Evolutionary conservation across 2,113 vertebrate genomes (phyloP), one percentile per base, ranked within the genome.

Genomic region (Catharus bicknelli): DNA sequence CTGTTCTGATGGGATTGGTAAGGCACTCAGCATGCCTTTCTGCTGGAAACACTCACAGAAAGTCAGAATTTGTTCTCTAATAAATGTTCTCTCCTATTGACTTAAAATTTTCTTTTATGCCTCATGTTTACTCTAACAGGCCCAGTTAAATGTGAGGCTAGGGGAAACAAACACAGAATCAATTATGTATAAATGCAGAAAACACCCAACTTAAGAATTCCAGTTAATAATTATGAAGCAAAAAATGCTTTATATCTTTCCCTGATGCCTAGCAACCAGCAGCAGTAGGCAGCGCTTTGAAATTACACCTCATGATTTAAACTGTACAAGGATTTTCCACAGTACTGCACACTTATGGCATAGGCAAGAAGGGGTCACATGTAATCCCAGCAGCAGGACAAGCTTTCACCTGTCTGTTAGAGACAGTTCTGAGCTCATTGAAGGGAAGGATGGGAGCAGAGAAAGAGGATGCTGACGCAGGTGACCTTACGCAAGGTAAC

Each of bases 401-500:
- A 73, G 47, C 19, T 88, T 47, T 51, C 21, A 32, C 16, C 26
- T 48, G 7, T 22, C 62, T 79, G 36, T 26, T 27, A 57, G 34
- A 38, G 72, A 40, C 13, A 34, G 38, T 26, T 77, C 38, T 66
- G 77, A 86, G 55, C 32, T 83, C 21, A 13, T 7, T 38, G 53
- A 64, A 68, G 14, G 21, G 48, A 59, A 67, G 32, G 32, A 34
- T 27, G 32, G 43, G 79, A 84, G 55, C 9, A 75, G 53, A 64
- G 67, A 48, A 68, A 48, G 25, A 42, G 36, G 30, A 61, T 54
- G 50, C 48, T 72, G 70, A 25, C 0, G 0, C 36, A 68, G 78
- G 5, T 57, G 55, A 85, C 30, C 36, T 48, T 17, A 30, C 0
- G 0, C 55, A 83, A 30, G 53, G 20, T 34, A 51, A 23, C 6